Conservation (phyloP, 2,888 invertebrate species). For the Sminthurinus aureus region DNA sequence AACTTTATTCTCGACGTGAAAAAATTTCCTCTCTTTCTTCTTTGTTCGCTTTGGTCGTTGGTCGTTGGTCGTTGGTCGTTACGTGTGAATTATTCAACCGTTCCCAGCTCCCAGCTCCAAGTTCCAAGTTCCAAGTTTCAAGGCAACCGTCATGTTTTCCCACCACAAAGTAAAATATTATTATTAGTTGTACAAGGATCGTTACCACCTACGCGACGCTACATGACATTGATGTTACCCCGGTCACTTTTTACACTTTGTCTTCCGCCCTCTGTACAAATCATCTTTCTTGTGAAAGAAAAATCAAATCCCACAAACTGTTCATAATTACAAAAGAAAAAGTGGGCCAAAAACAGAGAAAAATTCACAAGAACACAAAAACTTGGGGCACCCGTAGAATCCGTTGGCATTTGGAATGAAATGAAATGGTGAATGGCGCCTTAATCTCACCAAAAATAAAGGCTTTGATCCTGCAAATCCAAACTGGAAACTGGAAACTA, state of each 20-base stretch:
- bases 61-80: background rate
- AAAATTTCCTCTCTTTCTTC: background rate
- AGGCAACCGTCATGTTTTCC: background rate
- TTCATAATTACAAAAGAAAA: too few relatives aligned
- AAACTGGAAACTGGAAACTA: too few relatives aligned
- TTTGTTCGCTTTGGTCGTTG: too few relatives aligned
- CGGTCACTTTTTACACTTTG: too few relatives aligned
- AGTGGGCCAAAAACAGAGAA: background rate
- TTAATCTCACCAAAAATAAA: background rate
- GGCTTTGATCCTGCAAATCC: constrained; percentile 10
- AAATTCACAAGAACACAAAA: background rate
- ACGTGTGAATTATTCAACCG: background rate
- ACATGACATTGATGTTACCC: too few relatives aligned
- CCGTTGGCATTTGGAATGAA: too few relatives aligned
- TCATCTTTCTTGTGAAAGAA: too few relatives aligned
- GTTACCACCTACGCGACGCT: too few relatives aligned
- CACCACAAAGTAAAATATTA: background rate
- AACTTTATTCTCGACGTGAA: background rate
- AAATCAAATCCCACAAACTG: too few relatives aligned
- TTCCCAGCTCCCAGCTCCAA: background rate
- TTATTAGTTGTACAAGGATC: background rate
- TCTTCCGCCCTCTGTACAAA: too few relatives aligned
- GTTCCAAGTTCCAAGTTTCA: background rate
- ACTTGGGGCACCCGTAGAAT: background rate
- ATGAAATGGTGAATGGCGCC: background rate